Percentiles rank a stretch among this genome's conserved stretches.
These are phyloP conservation scores for Sebastes kiyomatsui DNA, from an alignment of 2,797 vertebrate species.

Conservation along the genomic window DNA sequence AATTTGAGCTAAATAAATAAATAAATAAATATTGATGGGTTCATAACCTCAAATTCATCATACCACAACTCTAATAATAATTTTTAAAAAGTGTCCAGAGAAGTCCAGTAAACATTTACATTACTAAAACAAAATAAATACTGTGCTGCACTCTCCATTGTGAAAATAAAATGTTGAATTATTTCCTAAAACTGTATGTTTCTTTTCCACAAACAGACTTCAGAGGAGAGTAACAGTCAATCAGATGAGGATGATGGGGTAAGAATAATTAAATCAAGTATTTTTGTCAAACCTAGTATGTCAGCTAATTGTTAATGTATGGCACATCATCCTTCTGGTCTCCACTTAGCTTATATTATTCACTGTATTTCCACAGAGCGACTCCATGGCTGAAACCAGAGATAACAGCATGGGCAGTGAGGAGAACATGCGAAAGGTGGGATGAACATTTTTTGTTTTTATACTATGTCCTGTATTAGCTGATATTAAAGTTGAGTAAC, in stretches of 20 bases:
- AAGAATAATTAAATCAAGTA: neutral
- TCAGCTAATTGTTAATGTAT: neutral
- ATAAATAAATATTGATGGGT: neutral
- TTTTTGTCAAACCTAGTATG: neutral
- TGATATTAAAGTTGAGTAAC: neutral
- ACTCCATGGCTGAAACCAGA: constrained; percentile 63
- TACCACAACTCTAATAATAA: neutral
- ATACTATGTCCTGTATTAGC: neutral
- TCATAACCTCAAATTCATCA: neutral
- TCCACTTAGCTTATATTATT: neutral
- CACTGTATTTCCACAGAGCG: constrained; percentile 48
- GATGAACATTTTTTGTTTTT: neutral
- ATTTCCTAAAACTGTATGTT: neutral
- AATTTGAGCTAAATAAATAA: too few species aligned
- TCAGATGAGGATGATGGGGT: constrained; percentile 69
- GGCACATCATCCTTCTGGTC: neutral
- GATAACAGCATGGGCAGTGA: constrained; percentile 80
- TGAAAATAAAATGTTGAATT: neutral
- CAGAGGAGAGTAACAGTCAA: constrained; percentile 71
- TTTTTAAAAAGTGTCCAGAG: neutral
- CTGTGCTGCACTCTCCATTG: neutral
- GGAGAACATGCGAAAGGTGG: constrained; percentile 79
- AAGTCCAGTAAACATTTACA: neutral
- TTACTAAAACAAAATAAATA: neutral
- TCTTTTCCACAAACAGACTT: constrained; percentile 61